phyloP scores from a whole-genome alignment of 2,113 vertebrate genomes.

The Rhinopithecus roxellana region DNA sequence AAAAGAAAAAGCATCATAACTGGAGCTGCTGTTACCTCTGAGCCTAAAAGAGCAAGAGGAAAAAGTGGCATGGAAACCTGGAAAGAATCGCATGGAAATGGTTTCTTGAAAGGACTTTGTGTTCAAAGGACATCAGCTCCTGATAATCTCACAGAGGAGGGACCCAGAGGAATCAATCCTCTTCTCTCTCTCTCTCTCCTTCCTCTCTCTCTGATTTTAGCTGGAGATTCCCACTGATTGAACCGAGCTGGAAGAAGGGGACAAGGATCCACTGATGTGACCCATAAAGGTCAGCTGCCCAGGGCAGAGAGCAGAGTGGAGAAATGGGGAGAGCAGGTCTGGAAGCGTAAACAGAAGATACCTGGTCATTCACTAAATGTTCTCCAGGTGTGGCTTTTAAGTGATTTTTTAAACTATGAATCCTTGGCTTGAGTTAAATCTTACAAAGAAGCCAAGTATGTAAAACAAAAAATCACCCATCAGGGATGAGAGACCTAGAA shows the following conservation, averaged over 20 bases:
- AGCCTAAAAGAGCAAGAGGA: background rate
- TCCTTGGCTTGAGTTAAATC: background rate
- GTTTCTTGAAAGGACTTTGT: background rate
- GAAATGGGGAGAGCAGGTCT: background rate
- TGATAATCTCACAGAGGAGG: background rate
- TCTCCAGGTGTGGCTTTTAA: background rate
- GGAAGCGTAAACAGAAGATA: background rate
- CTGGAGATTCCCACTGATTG: background rate
- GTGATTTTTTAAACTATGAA: conserved; percentile 8
- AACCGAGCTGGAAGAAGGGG: background rate
- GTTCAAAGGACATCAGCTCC: background rate
- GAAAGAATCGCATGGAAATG: background rate
- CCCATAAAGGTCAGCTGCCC: background rate
- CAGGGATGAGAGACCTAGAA: background rate
- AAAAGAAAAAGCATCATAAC: background rate
- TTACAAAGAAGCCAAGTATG: background rate
- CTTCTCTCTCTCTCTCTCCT: background rate
- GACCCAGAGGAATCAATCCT: background rate
- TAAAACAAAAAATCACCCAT: background rate
- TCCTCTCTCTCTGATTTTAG: background rate
- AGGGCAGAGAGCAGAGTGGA: background rate
- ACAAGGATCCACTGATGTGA: background rate
- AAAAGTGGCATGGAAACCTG: background rate
- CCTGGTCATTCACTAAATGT: background rate
- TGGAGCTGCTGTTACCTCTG: background rate